Evolutionary conservation across 2,888 invertebrate genomes (phyloP), one percentile per base, ranked within the genome.

Genomic region (Acronicta aceris): DNA sequence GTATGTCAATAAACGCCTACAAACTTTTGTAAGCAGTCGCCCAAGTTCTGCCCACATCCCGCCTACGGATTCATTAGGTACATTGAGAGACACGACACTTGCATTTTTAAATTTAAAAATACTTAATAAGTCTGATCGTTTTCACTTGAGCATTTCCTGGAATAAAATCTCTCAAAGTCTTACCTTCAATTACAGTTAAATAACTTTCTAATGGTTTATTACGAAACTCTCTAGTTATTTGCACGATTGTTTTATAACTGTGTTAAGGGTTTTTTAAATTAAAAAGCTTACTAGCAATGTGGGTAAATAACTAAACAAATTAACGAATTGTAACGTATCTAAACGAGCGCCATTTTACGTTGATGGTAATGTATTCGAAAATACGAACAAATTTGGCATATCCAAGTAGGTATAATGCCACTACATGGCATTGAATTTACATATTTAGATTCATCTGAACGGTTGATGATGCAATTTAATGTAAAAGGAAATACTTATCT

Each of bases 101-200:
- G 47, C 33, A 36, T 13, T 33, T 33, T 17, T 30, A 33, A 36
- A 17, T 17, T 12, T 8, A 13, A 42, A 52, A 42, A 33, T 33
- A 36, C n/a, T n/a, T n/a, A n/a, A 36, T 0, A 36, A 36, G 6
- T n/a, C 3, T n/a, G 10, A 17, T 17, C 30, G 42, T 33, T 52
- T 52, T 52, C 52, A 17, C 42, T 33, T 33, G 12, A 52, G 13
- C 27, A 16, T 41, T 42, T 41, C 51, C 41, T 51, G 42, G 51
- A 30, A 51, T 7, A 30, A 41, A 42, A 13, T 30, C 13, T 42
- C 13, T 12, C 17, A 5, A 17, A 42, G 8, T 17, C 10, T 21
- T 21, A 21, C 21, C 21, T 21, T 30, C 15, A 10, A 46, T 46
- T 17, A 33, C 17, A 10, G 12, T n/a, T 25, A 25, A 25, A 25